Percentiles rank a stretch among this genome's conserved stretches.
These are phyloP conservation scores for Phlogophora meticulosa DNA, from an alignment of 2,888 invertebrate genomes.

Conservation along the genomic window DNA sequence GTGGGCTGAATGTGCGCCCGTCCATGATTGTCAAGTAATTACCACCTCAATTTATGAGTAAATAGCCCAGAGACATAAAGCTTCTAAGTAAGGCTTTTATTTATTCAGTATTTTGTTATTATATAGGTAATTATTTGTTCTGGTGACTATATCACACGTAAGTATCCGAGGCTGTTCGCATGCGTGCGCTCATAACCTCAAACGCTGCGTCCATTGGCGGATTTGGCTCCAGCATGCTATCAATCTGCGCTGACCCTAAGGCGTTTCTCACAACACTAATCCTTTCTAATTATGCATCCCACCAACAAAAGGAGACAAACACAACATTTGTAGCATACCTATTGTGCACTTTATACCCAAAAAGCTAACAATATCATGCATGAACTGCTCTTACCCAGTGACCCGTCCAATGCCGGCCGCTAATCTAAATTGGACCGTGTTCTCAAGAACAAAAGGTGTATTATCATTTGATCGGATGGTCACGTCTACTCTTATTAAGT, in stretches of 20 bases:
- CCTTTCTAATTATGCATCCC: conserved; percentile 51
- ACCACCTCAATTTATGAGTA: too few species aligned
- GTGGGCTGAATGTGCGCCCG: too few species aligned
- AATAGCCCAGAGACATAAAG: too few species aligned
- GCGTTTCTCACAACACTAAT: conserved; percentile 17
- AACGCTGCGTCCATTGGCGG: too few species aligned
- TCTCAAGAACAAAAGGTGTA: conserved; percentile 73
- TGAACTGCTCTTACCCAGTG: conserved; percentile 77
- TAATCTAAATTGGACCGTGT: conserved; percentile 80
- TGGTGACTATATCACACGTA: too few species aligned
- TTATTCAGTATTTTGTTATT: too few species aligned
- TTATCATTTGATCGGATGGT: conserved; percentile 72
- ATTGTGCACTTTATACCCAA: conserved; percentile 77
- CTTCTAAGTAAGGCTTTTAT: too few species aligned
- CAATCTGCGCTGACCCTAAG: neutral
- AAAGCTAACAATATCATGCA: conserved; percentile 76
- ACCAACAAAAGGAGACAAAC: conserved; percentile 62
- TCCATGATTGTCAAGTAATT: too few species aligned
- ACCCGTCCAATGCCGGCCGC: conserved; percentile 62
- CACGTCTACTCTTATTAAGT: conserved; percentile 86
- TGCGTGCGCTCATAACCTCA: too few species aligned
- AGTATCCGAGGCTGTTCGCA: too few species aligned
- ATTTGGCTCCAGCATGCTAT: too few species aligned
- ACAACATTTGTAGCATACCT: conserved; percentile 72
- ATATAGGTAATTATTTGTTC: too few species aligned